Percentiles rank a stretch among this genome's conserved stretches.
Evolutionary conservation across 2,113 vertebrate genomes (phyloP).

Genomic region (Boulengeromyrus knoepffleri): DNA sequence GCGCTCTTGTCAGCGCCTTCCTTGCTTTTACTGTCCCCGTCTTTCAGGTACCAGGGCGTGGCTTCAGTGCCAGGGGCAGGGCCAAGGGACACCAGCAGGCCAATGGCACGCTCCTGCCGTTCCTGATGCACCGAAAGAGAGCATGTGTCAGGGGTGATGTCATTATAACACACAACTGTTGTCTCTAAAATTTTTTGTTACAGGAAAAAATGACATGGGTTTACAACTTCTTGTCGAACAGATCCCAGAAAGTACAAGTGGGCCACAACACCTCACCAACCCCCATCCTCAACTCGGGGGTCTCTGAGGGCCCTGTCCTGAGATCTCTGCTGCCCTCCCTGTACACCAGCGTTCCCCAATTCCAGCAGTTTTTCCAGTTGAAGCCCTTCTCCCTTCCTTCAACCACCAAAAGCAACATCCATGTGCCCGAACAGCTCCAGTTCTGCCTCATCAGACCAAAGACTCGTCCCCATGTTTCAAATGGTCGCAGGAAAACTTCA

Average conservation of each 20-base stretch:
- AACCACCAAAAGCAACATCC: background rate
- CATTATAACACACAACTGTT: background rate
- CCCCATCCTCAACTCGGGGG: background rate
- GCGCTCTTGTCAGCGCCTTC: constrained; percentile 44
- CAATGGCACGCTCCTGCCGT: constrained; percentile 75
- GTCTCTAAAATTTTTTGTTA: background rate
- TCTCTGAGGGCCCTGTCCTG: background rate
- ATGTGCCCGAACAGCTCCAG: background rate
- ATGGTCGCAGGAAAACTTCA: background rate
- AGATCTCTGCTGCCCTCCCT: background rate
- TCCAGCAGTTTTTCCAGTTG: background rate
- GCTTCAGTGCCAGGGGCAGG: constrained; percentile 73
- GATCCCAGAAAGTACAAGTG: background rate
- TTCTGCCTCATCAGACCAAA: background rate
- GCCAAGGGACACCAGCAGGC: constrained; percentile 77
- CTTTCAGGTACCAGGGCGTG: constrained; percentile 78
- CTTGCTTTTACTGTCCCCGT: constrained; percentile 32
- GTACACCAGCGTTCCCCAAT: background rate
- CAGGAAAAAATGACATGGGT: background rate
- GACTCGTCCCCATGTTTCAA: background rate
- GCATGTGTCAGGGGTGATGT: background rate
- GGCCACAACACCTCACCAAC: background rate
- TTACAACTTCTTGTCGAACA: background rate
- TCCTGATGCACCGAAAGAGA: constrained; percentile 54
- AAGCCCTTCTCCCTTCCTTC: background rate